Conservation (phyloP, 1,140 invertebrate genomes). For the Drosophila elegans region DNA sequence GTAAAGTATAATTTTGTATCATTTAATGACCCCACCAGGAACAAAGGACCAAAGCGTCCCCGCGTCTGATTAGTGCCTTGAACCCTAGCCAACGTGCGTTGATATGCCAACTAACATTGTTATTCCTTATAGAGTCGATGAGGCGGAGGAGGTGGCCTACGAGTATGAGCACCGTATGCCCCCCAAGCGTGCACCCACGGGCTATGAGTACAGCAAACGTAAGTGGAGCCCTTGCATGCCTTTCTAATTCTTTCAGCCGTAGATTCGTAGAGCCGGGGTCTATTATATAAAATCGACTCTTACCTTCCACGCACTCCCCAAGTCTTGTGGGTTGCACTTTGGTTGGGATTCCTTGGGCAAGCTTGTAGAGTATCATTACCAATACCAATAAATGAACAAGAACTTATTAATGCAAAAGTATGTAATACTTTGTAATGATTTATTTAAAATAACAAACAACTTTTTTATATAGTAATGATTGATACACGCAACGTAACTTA, state of each 20-base stretch:
- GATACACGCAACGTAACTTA: constrained; percentile 54
- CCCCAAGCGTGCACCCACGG: constrained; percentile 58
- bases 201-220: constrained; percentile 76
- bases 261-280: not conserved
- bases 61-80: constrained; percentile 14
- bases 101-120: not conserved
- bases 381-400: constrained; percentile 18
- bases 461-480: constrained; percentile 49
- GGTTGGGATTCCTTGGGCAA: constrained; percentile 25
- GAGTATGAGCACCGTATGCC: constrained; percentile 71
- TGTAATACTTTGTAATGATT: constrained; percentile 42
- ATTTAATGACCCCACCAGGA: constrained; percentile 34
- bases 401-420: constrained; percentile 28
- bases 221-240: constrained; percentile 40
- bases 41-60: not conserved
- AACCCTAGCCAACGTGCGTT: constrained; percentile 1
- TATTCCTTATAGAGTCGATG: constrained; percentile 65
- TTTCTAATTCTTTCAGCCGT: not conserved
- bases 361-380: constrained; percentile 9
- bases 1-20: constrained; percentile 79
- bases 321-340: constrained; percentile 15
- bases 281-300: not conserved
- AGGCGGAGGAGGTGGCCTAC: constrained; percentile 67
- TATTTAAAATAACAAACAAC: constrained; percentile 25
- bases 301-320: not conserved